A percentile compares a stretch with the other conserved stretches of the same genome.
phyloP scores from a whole-genome alignment of 2,797 vertebrate genomes.

The Brachymystax lenok region DNA sequence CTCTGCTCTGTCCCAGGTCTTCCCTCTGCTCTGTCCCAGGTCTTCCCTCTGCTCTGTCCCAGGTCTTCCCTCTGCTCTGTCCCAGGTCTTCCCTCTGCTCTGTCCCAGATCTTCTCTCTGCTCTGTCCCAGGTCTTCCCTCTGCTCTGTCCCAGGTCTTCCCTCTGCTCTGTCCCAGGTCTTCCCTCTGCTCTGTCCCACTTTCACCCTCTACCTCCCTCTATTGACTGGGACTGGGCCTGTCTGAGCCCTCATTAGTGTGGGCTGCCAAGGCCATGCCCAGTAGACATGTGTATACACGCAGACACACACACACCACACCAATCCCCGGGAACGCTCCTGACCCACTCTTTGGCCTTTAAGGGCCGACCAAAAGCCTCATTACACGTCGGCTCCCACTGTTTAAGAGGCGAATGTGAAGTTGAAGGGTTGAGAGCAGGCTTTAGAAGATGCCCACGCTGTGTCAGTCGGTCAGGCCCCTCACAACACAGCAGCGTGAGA shows the following conservation, averaged over 20 bases:
- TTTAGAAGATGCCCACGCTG: neutral
- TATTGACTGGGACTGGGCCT: neutral
- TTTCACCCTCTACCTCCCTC: neutral
- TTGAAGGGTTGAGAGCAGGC: neutral
- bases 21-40: no score
- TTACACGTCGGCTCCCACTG: neutral
- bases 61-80: no score
- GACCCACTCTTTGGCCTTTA: neutral
- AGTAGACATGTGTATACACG: slow-evolving; percentile 6
- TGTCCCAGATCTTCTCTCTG: no score
- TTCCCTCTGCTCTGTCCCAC: no score
- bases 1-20: no score
- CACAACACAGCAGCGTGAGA: neutral
- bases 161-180: no score
- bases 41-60: no score
- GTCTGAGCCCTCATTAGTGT: neutral
- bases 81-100: no score
- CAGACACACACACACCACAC: slow-evolving; percentile 13
- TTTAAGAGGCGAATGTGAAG: neutral
- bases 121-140: no score
- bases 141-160: no score
- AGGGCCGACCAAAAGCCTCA: neutral
- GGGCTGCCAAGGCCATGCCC: neutral
- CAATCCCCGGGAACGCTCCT: neutral
- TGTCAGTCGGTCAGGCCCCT: neutral